Evolutionary conservation across 2,888 invertebrate species (phyloP).

Genomic region (Lamellibrachia satsuma): DNA sequence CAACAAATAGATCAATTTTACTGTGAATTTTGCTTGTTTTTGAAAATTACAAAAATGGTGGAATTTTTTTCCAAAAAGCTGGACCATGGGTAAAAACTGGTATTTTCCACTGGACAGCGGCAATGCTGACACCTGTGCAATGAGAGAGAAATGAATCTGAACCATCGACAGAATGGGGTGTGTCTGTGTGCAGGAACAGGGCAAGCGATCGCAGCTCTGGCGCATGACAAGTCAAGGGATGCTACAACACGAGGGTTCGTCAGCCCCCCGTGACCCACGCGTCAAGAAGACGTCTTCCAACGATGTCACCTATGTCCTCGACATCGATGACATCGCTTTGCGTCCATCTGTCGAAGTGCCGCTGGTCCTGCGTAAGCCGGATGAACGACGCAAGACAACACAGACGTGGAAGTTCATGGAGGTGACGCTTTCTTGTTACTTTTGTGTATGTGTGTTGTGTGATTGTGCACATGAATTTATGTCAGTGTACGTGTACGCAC

Average conservation of each 20-base stretch:
- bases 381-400: conserved; percentile 83
- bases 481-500: neutral
- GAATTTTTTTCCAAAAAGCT: no score
- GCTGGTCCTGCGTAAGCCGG: conserved; percentile 83
- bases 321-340: conserved; percentile 87
- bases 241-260: conserved; percentile 90
- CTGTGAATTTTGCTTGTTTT: no score
- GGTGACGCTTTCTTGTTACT: conserved; percentile 26
- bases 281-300: conserved; percentile 54
- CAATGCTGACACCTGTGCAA: no score
- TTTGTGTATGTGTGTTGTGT: neutral
- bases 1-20: no score
- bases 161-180: no score
- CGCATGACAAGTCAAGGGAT: conserved; percentile 88
- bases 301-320: conserved; percentile 74
- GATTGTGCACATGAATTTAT: neutral
- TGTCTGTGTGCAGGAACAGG: conserved; percentile 52
- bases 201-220: conserved; percentile 82
- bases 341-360: conserved; percentile 77
- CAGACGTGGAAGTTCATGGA: conserved; percentile 82
- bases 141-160: no score
- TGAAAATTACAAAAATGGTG: no score
- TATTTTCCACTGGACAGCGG: no score
- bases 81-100: no score
- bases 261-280: conserved; percentile 67